Conservation (phyloP, 2,888 invertebrate species). For the Xanthia togata region DNA sequence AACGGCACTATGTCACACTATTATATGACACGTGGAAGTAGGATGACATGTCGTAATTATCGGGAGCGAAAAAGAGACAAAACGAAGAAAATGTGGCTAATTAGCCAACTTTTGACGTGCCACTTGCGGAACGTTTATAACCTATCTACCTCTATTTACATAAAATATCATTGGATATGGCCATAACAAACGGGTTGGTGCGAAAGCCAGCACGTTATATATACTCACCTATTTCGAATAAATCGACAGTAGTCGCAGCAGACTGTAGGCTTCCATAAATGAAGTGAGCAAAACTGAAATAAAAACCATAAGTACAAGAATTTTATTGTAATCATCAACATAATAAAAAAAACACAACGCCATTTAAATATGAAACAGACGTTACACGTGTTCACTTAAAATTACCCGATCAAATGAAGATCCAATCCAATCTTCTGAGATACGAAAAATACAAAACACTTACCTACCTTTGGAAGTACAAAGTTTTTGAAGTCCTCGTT, state of each 20-base stretch:
- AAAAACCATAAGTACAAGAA: neutral
- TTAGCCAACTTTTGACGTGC: too few species aligned
- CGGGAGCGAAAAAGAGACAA: too few species aligned
- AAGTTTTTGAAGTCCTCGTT: neutral
- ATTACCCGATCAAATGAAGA: neutral
- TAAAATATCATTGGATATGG: too few species aligned
- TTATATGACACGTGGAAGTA: too few species aligned
- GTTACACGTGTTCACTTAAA: too few species aligned
- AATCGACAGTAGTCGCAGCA: slow-evolving; percentile 22
- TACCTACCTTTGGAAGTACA: slow-evolving; percentile 15
- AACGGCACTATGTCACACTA: too few species aligned
- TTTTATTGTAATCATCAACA: neutral
- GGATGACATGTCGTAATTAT: too few species aligned
- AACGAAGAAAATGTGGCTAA: too few species aligned
- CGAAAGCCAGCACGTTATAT: neutral
- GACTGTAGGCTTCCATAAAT: neutral
- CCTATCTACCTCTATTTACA: too few species aligned
- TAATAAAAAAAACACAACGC: neutral
- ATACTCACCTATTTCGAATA: neutral
- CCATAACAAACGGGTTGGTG: too few species aligned
- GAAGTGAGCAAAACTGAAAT: slow-evolving; percentile 25
- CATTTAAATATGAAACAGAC: neutral
- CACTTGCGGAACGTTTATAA: too few species aligned
- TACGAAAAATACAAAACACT: neutral
- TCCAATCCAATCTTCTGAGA: neutral